Base-by-base conservation (phyloP, 2,888 invertebrate genomes). In the Microdon myrmicae region DNA sequence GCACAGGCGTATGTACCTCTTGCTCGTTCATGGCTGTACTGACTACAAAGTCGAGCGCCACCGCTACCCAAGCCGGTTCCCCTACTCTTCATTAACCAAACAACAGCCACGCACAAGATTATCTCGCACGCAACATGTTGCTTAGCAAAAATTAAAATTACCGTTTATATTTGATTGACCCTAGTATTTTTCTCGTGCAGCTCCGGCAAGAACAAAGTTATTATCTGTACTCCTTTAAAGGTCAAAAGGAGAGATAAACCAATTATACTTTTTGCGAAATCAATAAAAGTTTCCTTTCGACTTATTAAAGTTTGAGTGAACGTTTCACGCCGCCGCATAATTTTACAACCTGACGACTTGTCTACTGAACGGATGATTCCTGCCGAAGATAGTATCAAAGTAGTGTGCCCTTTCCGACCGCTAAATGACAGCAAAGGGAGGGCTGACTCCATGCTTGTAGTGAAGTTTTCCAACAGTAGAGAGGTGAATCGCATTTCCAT, bases 371-470 rank as follows among this genome's bases (percentile, higher is more conserved):
- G 92, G 70, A 92, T 93, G 90, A 92, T 92, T 81, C 92, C 93
- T 81, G 93, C 93, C 74, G 93, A 94, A 84, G 94, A 93, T 84
- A 92, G 92, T 84, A 93, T 93, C 82, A 93, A 91, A 88, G 98
- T 99, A 73, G 96, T 99, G 80, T 99, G 98, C 85, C 92, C 99
- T 82, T 96, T 99, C 85, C 89, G 99, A 81, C 99, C 99, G 75
- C 86, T 99, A 73, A 99, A 99, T 83, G 93, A 95, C 82, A 92
- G 94, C 71, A 99, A 99, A 83, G 97, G 97, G 84, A 94, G 89
- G 83, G 94, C 97, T 84, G 96, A 97, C 74, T 97, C 96, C 69
- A 96, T 94, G 83, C 97, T 98, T 83, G 86, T 99, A 79, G 93
- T 96, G 71, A 98, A 97, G 84, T 98, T 98, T 83, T 96, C 96